phyloP scores from a whole-genome alignment of 23 tunicate species.

The Oikopleura vanhoeffeni region DNA sequence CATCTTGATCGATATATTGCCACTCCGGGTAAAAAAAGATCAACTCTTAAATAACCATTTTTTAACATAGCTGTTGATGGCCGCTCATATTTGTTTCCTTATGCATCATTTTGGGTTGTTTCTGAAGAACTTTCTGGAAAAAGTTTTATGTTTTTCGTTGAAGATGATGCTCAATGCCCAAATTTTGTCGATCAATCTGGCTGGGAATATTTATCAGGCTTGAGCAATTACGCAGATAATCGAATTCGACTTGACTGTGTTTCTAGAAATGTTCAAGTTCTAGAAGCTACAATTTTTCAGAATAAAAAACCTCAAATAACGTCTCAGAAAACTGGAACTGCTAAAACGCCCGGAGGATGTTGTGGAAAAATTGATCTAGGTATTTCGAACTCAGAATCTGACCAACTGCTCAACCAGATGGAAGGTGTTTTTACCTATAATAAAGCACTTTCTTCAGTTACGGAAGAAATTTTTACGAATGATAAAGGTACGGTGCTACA shows the following conservation, averaged over 20 bases:
- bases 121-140: not conserved
- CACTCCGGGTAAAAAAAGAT: too few species aligned
- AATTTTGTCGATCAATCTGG: not conserved
- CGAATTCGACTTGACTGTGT: not conserved
- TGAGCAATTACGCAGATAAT: not conserved
- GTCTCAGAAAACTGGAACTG: not conserved
- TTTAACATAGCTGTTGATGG: too few species aligned
- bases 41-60: too few species aligned
- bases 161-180: not conserved
- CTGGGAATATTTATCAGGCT: not conserved
- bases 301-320: too few species aligned
- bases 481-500: too few species aligned
- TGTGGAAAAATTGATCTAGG: not conserved
- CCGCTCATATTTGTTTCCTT: not conserved
- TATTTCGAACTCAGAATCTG: not conserved
- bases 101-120: constrained; percentile 7
- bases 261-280: not conserved
- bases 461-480: too few species aligned
- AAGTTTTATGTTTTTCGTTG: not conserved
- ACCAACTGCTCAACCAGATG: not conserved
- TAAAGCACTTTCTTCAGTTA: too few species aligned
- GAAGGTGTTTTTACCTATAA: not conserved
- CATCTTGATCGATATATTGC: too few species aligned
- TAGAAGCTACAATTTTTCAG: not conserved
- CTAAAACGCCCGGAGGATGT: not conserved